Conservation (phyloP, 2,113 vertebrate species). For the Ptyas mucosa region DNA sequence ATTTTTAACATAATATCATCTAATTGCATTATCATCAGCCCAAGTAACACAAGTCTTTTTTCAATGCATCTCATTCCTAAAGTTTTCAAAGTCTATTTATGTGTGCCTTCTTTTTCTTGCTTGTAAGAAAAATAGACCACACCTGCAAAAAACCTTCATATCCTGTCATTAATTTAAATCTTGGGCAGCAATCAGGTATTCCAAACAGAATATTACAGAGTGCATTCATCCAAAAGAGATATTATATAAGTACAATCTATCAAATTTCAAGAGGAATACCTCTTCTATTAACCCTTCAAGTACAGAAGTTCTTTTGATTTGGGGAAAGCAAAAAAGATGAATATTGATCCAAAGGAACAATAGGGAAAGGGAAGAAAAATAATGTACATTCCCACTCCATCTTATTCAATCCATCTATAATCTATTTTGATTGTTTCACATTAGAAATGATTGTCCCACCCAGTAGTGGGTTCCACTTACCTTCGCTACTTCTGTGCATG, state of each 20-base stretch:
- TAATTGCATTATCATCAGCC: not conserved
- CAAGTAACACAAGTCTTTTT: not conserved
- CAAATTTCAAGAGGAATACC: not conserved
- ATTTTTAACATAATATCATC: not conserved
- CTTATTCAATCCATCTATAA: constrained; percentile 26
- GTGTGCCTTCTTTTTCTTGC: not conserved
- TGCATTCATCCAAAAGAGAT: not conserved
- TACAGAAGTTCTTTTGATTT: constrained; percentile 40
- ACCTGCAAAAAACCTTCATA: not conserved
- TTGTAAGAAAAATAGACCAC: not conserved
- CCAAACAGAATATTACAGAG: not conserved
- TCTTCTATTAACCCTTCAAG: not conserved
- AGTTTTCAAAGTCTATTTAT: not conserved
- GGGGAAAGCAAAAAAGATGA: constrained; percentile 28
- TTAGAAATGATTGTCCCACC: not conserved
- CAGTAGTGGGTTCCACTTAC: too few species aligned
- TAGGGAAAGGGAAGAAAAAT: constrained; percentile 12
- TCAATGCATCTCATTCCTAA: not conserved
- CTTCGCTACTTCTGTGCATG: too few species aligned
- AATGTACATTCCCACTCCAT: constrained; percentile 34
- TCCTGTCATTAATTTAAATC: not conserved
- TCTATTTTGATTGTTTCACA: not conserved
- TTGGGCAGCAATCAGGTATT: not conserved
- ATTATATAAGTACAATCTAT: not conserved
- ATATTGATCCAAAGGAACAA: not conserved